Evolutionary conservation across 2,797 vertebrate species (phyloP).

Genomic region (Enteromius treurensis): DNA sequence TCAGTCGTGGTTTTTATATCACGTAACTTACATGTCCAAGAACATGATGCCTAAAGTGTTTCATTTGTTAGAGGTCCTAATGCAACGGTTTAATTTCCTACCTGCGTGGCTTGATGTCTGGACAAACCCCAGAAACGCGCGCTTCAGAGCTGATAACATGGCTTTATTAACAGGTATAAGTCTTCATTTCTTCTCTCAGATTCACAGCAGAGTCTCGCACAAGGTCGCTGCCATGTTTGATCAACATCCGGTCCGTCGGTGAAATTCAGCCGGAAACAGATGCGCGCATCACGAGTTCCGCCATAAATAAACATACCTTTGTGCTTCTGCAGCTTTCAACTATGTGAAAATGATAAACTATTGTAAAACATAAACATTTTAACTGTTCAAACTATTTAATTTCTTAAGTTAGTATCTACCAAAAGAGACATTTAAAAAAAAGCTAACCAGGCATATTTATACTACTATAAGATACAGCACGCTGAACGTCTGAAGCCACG

Average conservation of each 20-base stretch:
- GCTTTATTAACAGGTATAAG: not conserved
- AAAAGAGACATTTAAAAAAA: not conserved
- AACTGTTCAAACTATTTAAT: not conserved
- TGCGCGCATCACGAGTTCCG: too few relatives aligned
- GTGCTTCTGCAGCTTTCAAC: not conserved
- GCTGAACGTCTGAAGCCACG: not conserved
- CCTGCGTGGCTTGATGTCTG: conserved; percentile 64
- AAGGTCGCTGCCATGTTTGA: conserved; percentile 73
- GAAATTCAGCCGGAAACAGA: conserved; percentile 28
- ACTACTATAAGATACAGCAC: not conserved
- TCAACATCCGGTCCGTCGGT: conserved; percentile 53
- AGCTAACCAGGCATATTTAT: not conserved
- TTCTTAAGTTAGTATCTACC: not conserved
- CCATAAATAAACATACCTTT: not conserved
- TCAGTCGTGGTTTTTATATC: not conserved
- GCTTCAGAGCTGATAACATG: conserved; percentile 72
- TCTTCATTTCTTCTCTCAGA: not conserved
- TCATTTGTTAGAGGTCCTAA: not conserved
- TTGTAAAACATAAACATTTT: not conserved
- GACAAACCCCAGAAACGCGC: conserved; percentile 61
- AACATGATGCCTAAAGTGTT: not conserved
- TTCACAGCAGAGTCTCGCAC: conserved; percentile 4
- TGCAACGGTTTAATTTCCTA: conserved; percentile 28
- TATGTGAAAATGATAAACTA: not conserved
- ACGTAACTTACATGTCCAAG: too few relatives aligned